Conservation (phyloP, 1,140 invertebrate genomes). For the Orussus abietinus region DNA sequence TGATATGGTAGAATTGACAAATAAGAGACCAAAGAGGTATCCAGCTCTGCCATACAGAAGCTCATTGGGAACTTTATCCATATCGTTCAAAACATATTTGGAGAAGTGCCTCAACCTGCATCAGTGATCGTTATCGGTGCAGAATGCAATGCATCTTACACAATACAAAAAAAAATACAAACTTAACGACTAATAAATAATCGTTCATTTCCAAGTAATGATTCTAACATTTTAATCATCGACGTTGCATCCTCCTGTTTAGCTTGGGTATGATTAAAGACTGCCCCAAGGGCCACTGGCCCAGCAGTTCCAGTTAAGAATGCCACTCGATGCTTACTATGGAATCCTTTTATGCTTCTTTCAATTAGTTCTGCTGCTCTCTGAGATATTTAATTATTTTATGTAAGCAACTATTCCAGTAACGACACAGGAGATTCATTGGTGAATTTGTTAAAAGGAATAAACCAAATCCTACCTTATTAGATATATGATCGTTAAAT, state of each 20-base stretch:
- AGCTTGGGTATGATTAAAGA: conserved; percentile 59
- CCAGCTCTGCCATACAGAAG: conserved; percentile 80
- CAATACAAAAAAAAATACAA: conserved; percentile 7
- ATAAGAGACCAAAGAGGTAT: conserved; percentile 75
- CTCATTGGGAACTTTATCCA: conserved; percentile 69
- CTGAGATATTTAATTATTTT: conserved; percentile 23
- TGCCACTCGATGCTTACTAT: conserved; percentile 54
- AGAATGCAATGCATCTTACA: conserved; percentile 8
- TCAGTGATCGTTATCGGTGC: conserved; percentile 19
- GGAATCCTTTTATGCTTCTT: conserved; percentile 46
- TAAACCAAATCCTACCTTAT: conserved; percentile 21
- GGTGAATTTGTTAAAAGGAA: neutral
- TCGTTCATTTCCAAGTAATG: conserved; percentile 9
- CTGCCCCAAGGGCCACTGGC: conserved; percentile 66
- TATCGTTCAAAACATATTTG: conserved; percentile 50
- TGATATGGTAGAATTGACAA: conserved; percentile 63
- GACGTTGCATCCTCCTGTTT: conserved; percentile 45
- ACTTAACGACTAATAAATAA: conserved; percentile 9
- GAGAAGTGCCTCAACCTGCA: conserved; percentile 56
- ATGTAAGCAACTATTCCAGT: neutral
- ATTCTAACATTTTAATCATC: conserved; percentile 54
- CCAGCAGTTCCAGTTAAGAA: conserved; percentile 79
- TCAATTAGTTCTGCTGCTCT: conserved; percentile 52
- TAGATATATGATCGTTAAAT: conserved; percentile 27
- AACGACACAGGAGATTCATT: conserved; percentile 8